phyloP scores from a whole-genome alignment of 2,113 vertebrate genomes.

The Puntigrus tetrazona region DNA sequence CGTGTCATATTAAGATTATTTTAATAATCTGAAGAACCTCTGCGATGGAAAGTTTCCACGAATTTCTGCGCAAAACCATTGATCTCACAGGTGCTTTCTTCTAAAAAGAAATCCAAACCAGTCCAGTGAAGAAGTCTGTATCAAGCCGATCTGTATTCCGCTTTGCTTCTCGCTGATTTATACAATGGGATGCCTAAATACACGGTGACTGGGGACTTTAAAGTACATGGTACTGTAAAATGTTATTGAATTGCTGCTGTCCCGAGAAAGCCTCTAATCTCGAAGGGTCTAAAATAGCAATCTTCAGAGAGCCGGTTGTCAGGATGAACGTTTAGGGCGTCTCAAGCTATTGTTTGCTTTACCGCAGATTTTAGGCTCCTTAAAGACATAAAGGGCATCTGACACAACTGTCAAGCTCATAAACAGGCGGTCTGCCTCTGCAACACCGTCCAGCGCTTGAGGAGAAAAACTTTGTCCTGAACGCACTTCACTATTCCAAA shows the following conservation, averaged over 20 bases:
- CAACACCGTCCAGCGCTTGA: not conserved
- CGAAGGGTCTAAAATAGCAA: not conserved
- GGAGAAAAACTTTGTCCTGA: not conserved
- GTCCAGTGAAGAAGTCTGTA: not conserved
- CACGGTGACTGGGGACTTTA: constrained; percentile 2
- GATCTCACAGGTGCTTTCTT: not conserved
- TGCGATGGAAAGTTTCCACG: not conserved
- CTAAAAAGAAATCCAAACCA: not conserved
- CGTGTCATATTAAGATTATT: too few species aligned
- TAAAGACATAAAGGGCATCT: constrained; percentile 10
- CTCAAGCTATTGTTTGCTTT: not conserved
- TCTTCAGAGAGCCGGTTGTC: constrained; percentile 12
- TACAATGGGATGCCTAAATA: not conserved
- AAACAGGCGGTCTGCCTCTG: constrained; percentile 26
- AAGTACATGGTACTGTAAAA: not conserved
- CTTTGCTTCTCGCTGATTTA: not conserved
- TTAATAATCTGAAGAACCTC: not conserved
- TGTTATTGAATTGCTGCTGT: not conserved
- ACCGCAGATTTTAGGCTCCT: constrained; percentile 2
- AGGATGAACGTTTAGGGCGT: not conserved
- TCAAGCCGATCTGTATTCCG: not conserved
- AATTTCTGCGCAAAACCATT: not conserved
- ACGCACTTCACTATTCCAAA: constrained; percentile 7
- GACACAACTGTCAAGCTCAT: constrained; percentile 16
- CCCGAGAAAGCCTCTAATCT: constrained; percentile 4